Conservation (phyloP, 2,888 invertebrate genomes). For the Acanthosepion esculentum region DNA sequence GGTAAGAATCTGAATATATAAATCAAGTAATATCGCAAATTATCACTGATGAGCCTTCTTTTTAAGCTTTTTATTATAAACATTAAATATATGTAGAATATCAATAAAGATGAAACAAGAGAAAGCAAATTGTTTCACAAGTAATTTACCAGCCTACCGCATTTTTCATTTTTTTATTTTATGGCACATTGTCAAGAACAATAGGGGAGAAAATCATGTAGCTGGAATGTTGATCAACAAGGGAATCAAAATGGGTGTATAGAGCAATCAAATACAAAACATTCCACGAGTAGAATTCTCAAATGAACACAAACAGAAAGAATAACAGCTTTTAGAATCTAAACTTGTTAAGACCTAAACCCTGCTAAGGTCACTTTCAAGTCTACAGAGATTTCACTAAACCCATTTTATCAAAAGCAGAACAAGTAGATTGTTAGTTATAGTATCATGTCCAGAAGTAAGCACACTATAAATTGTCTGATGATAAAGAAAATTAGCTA, state of each 20-base stretch:
- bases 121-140: neutral
- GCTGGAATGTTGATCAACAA: conserved; percentile 13
- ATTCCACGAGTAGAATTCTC: neutral
- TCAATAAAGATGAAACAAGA: neutral
- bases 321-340: neutral
- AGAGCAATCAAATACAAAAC: conserved; percentile 22
- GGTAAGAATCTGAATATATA: too few relatives aligned
- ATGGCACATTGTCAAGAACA: conserved; percentile 4
- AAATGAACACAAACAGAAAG: neutral
- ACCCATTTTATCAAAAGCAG: neutral
- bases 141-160: neutral
- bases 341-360: neutral
- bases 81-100: neutral
- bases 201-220: neutral
- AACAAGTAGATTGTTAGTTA: neutral
- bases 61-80: neutral
- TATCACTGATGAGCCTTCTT: neutral
- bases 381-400: neutral
- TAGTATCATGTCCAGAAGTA: neutral
- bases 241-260: conserved; percentile 21
- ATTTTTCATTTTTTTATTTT: neutral
- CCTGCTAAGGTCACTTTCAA: conserved; percentile 17
- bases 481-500: neutral
- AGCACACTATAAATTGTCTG: neutral
- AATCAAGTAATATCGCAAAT: neutral